Conservation (phyloP, 2,113 vertebrate genomes). For the Nycticryphes semicollaris region DNA sequence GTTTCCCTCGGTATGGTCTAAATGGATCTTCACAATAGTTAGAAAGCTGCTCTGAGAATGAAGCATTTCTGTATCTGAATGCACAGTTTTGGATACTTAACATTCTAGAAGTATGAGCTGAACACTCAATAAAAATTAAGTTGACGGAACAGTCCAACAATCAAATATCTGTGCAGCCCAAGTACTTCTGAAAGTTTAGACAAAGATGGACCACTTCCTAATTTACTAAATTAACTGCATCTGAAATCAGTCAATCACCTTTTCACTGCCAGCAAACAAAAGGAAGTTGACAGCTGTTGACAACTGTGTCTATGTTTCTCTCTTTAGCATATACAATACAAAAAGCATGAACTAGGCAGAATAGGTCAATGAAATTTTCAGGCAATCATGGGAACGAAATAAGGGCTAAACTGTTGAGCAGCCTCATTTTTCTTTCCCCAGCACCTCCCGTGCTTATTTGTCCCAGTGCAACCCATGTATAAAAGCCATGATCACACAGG, state of each 20-base stretch:
- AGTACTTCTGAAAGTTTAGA: not conserved
- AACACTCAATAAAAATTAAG: not conserved
- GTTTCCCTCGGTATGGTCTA: not conserved
- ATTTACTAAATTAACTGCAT: not conserved
- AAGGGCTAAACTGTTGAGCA: not conserved
- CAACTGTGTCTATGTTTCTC: not conserved
- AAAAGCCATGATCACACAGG: not conserved
- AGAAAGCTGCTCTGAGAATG: not conserved
- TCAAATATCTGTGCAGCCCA: not conserved
- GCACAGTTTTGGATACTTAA: not conserved
- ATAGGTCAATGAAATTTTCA: not conserved
- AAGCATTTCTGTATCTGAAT: not conserved
- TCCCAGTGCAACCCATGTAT: not conserved
- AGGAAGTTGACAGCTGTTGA: not conserved
- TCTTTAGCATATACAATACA: not conserved
- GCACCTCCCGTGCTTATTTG: not conserved
- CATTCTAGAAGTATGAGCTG: not conserved
- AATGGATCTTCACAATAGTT: not conserved
- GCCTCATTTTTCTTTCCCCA: not conserved
- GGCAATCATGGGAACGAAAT: rapidly evolving
- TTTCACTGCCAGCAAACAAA: not conserved
- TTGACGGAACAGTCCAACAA: not conserved
- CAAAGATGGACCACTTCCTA: not conserved
- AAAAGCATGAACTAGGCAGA: not conserved
- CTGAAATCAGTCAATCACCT: not conserved